Percentiles rank a stretch among this genome's conserved stretches.
phyloP scores from a whole-genome alignment of 2,797 vertebrate species.

The Tragopan temminckii region DNA sequence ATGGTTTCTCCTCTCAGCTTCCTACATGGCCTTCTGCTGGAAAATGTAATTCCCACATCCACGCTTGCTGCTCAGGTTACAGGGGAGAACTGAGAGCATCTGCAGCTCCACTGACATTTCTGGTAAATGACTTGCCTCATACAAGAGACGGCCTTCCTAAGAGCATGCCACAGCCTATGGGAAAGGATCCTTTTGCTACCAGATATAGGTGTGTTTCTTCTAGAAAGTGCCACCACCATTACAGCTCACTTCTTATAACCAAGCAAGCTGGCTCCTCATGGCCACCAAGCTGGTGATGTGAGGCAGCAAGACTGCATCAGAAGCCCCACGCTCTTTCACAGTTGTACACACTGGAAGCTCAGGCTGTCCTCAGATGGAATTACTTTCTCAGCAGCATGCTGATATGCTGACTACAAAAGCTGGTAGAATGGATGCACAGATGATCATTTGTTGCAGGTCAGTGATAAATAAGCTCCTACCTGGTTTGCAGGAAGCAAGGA shows the following conservation, averaged over 20 bases:
- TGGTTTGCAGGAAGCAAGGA: slow-evolving; percentile 12
- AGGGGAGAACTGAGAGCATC: rapidly evolving
- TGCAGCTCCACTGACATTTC: background rate
- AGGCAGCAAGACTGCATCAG: background rate
- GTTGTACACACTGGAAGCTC: background rate
- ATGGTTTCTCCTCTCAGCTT: background rate
- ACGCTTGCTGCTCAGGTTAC: rapidly evolving
- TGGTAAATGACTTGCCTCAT: background rate
- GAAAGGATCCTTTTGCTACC: background rate
- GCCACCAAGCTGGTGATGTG: background rate
- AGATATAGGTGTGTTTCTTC: background rate
- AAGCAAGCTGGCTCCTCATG: background rate
- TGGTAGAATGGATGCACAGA: background rate
- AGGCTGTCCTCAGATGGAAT: background rate
- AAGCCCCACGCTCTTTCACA: background rate
- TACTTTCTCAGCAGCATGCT: background rate
- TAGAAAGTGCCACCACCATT: background rate
- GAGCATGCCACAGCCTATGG: background rate
- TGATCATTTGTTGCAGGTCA: background rate
- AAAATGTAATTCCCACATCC: background rate
- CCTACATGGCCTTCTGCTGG: background rate
- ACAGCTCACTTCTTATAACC: rapidly evolving
- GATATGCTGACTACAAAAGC: slow-evolving; percentile 1
- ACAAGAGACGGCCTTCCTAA: background rate
- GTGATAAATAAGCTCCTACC: background rate